Base-by-base conservation (phyloP, 2,797 vertebrate genomes). In the Eidolon dupreanum region DNA sequence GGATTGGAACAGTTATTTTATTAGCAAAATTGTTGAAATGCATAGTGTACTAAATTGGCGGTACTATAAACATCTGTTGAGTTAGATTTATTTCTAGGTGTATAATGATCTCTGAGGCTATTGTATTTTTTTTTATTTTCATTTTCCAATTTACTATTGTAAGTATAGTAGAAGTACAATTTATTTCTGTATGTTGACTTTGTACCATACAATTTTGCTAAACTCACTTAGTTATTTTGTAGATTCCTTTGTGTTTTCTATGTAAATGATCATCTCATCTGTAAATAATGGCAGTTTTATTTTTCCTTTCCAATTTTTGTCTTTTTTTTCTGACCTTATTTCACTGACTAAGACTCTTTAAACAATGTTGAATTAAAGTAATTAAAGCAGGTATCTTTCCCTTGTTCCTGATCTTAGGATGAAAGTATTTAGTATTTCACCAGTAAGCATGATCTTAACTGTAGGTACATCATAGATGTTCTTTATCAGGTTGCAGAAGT, bases 281-380 rank as follows among this genome's bases (percentile, higher is more conserved):
- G 13, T 88, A 83, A 96, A 91, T 63, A 90, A 71, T 79, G 46
- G 46, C 28, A 74, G 51, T 66, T 83, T 75, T 46, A 68, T 43
- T 78, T 59, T 55, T 53, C 16, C 16, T 53, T 65, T 57, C 11
- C 88, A 78, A 31, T 71, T 49, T 93, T 91, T 49, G 41, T 49
- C 66, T 74, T 13, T 59, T 77, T 71, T 81, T 74, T 61, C 46
- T 31, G 71, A 31, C 33, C 22, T 51, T 79, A 59, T 92, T 79
- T 94, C 61, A 73, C 55, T 84, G 63, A 26, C 31, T 89, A 93
- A 13, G 63, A 92, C 38, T 86, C 53, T 49, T 91, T 93, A 55
- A 89, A 79, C 73, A 92, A 88, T 88, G 19, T 71, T 88, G 24
- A 97, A 66, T 92, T 26, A 68, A 87, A 82, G 22, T 94, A 73